Evolutionary conservation across 1,140 invertebrate species (phyloP), one percentile per base, ranked within the genome.

Genomic region (Drosophila sproati): DNA sequence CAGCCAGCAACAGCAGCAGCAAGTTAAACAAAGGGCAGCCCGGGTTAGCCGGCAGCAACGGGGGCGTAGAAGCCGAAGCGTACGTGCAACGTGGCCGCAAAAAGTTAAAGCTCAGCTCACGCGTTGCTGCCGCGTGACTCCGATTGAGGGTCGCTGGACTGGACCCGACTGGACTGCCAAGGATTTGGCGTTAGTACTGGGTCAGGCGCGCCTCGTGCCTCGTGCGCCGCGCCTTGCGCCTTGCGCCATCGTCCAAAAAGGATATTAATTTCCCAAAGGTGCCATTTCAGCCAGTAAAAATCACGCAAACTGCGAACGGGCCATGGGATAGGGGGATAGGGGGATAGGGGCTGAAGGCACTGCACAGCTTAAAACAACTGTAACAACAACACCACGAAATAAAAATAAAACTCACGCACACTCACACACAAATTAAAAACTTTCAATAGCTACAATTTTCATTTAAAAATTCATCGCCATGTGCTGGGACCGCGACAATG

Each of bases 251-350:
- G 47, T 50, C 63, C 83, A 90, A 85, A 89, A 91, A 91, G 81
- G 83, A 82, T 91, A 91, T 91, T 91, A 91, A 91, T 91, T 91
- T 91, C 89, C 89, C 89, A 89, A 91, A 91, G 89, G 89, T 91
- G 89, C 81, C 78, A 70, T 89, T 86, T 83, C 77, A 81, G 77
- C 81, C 47, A 70, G 80, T 78, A 69, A 88, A 88, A 88, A 88
- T 89, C 85, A 89, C 85, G 80, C 78, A 86, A 78, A 86, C 81
- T 81, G 54, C 68, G 59, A 50, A 69, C 51, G 62, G 48, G 60
- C 39, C 39, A 43, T n/a, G 39, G 39, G 39, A 39, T 39, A 57
- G 52, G 5, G 31, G 4, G 12, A 20, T 20, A 8, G 52, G 7
- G 39, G 55, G 60, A 54, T 56, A 32, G 57, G 28, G 61, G 3